Base-by-base conservation (phyloP, 1,140 invertebrate species). In the Sesamia nonagrioides region DNA sequence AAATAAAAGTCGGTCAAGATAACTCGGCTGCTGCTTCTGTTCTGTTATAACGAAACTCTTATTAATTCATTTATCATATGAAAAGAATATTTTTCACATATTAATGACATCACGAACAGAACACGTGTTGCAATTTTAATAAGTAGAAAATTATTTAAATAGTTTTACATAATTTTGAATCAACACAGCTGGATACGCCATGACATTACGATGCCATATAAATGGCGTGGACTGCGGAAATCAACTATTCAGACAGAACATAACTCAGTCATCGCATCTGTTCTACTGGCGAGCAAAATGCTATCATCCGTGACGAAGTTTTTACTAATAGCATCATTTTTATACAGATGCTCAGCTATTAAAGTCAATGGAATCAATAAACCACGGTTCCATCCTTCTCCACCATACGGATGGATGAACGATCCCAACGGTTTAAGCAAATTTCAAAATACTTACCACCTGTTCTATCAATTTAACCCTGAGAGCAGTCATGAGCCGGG, bases 391-490 rank as follows among this genome's bases (percentile, higher is more conserved):
- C 93, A 94, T 68, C 72, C 91, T 58, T 87, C 89, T 18, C 89
- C 92, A 6, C 87, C 84, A 0, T 37, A 73, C 33, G 94, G 93
- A 75, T 95, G 94, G 94, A 92, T 95, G 89, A 95, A 95, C 78
- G 94, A 95, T 71, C 94, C 94, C 0, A 95, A 95, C 63, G 94
- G 94, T 27, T 94, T 95, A 40, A 86, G 89, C 58, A 66, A 86
- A 27, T 92, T 84, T 48, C 82, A 89, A 18, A 80, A 84, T 50
- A 84, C 86, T 15, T 94, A 91, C 60, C 93, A 95, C 80, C 72
- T 95, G 8, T 95, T 94, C 63, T 95, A 92, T 77, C 94, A 95
- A 86, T 83, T 85, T 54, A 92, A 95, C 69, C 92, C 92, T 7
- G 8, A 88, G 0, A 84, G 80, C 45, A 89, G 86, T 11, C 73